These are phyloP conservation scores for Strongylocentrotus purpuratus DNA, from an alignment of 35 echinoderm and acorn worm genomes.

Conservation along the genomic window DNA sequence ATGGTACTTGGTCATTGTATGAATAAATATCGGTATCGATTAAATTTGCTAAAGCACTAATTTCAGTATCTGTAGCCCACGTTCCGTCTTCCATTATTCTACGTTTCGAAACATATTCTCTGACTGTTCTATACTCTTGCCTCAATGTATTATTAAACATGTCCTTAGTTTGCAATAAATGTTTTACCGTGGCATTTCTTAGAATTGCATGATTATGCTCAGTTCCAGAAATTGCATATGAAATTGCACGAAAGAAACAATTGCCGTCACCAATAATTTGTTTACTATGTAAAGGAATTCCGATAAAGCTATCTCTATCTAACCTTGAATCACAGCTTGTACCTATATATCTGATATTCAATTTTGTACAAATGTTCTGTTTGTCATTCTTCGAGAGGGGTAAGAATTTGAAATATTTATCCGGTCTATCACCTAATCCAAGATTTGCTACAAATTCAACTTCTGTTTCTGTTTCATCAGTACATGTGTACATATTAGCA, in stretches of 20 bases:
- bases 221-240: neutral
- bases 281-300: neutral
- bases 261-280: neutral
- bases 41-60: too few relatives aligned
- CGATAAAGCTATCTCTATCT: neutral
- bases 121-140: too few relatives aligned
- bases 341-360: neutral
- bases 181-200: too few relatives aligned
- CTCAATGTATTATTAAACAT: too few relatives aligned
- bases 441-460: neutral
- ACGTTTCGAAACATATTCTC: too few relatives aligned
- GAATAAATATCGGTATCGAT: neutral
- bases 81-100: too few relatives aligned
- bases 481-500: neutral
- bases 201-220: neutral
- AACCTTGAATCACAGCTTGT: neutral
- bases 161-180: too few relatives aligned
- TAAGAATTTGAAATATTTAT: constrained; percentile 56
- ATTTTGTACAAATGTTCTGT: neutral
- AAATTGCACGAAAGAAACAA: neutral
- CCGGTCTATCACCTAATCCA: constrained; percentile 35
- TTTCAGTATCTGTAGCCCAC: too few relatives aligned
- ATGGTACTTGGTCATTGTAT: too few relatives aligned
- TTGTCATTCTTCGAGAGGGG: constrained; percentile 21
- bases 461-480: neutral